Conservation (phyloP, 2,113 vertebrate species). For the Arvicanthis niloticus region DNA sequence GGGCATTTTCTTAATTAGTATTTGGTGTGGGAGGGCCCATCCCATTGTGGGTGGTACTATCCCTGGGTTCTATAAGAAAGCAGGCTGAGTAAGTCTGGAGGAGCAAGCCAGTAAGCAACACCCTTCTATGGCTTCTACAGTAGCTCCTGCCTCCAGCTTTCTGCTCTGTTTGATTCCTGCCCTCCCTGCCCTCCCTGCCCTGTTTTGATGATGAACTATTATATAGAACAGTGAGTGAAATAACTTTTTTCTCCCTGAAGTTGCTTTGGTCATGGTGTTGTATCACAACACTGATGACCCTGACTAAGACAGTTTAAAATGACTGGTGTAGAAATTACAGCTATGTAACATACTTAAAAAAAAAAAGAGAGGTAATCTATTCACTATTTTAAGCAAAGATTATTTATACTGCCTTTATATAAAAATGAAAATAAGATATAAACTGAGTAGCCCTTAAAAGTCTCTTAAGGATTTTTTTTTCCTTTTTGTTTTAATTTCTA, state of each 20-base stretch:
- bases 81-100: not conserved
- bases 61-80: not conserved
- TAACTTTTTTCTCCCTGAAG: not conserved
- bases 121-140: not conserved
- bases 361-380: not conserved
- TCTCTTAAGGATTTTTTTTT: not conserved
- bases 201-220: not conserved
- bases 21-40: no score
- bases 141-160: not conserved
- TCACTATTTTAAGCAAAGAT: not conserved
- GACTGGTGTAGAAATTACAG: not conserved
- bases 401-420: conserved; percentile 20
- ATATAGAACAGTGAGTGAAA: not conserved
- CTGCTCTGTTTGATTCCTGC: not conserved
- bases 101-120: not conserved
- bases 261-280: not conserved
- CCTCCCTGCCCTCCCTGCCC: not conserved
- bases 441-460: not conserved
- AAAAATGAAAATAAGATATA: conserved; percentile 15
- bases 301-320: not conserved
- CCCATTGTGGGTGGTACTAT: not conserved
- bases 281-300: not conserved
- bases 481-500: not conserved
- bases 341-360: not conserved
- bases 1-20: not conserved